Conservation (phyloP, 2,113 vertebrate genomes). For the Trachemys scripta region DNA sequence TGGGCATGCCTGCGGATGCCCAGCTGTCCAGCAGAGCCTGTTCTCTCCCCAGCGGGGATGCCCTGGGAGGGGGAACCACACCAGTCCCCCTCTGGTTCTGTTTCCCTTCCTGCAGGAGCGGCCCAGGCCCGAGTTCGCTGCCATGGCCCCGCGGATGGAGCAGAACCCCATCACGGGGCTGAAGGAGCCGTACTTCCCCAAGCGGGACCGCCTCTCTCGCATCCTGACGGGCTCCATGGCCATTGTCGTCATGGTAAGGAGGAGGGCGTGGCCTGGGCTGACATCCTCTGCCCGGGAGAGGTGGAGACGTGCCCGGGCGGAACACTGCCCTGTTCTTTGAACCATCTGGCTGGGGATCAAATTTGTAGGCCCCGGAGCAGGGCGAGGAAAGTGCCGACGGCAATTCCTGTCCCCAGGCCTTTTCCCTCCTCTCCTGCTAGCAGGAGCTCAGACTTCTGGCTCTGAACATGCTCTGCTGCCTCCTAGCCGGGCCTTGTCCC, state of each 20-base stretch:
- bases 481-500: neutral
- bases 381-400: too few species aligned
- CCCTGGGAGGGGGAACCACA: neutral
- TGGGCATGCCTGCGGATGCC: neutral
- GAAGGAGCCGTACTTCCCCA: constrained; percentile 85
- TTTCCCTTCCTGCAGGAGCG: constrained; percentile 69
- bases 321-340: neutral
- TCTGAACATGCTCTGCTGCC: neutral
- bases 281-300: neutral
- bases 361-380: too few species aligned
- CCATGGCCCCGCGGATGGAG: constrained; percentile 82
- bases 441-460: neutral
- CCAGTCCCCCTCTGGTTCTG: neutral
- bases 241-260: constrained; percentile 85
- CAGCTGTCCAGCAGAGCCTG: neutral
- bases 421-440: neutral
- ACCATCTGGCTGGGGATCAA: neutral
- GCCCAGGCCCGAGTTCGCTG: constrained; percentile 82
- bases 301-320: neutral
- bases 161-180: constrained; percentile 84
- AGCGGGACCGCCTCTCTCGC: constrained; percentile 73
- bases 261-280: neutral
- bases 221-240: constrained; percentile 85
- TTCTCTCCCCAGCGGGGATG: too few species aligned
- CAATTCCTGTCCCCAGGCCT: neutral